Evolutionary conservation across 2,888 invertebrate genomes (phyloP), one percentile per base, ranked within the genome.

Genomic region (Schizaphis graminum): DNA sequence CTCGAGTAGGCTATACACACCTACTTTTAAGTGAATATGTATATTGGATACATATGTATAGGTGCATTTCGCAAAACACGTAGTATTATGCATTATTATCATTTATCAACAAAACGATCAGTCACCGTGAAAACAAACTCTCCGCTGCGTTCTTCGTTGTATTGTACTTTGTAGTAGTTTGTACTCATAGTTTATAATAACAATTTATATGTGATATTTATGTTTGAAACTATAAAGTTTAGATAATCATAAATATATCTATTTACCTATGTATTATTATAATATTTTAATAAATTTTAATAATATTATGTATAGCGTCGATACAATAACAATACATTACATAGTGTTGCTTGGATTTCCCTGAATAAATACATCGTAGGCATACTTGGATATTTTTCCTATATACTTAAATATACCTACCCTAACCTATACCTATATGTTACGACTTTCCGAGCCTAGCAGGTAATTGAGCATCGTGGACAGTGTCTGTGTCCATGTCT

Each of bases 111-210:
- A n/a, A 47, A 21, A 90, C n/a, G 57, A 44, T 89, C 89, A 44
- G n/a, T 28, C 44, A 89, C 89, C 89, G 57, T 61, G 89, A 61
- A 89, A 89, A 89, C 53, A 56, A 88, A 56, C 53, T 88, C 28
- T 77, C 21, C 35, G 0, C 28, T 3, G n/a, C 67, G n/a, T 67
- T 67, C 16, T 77, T 35, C 35, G 3, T 77, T 21, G 35, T 35
- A 35, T 77, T 77, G 77, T 77, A n/a, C n/a, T n/a, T n/a, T n/a
- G n/a, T n/a, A n/a, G n/a, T n/a, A n/a, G n/a, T n/a, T 77, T 77
- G 77, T 77, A 77, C 8, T 35, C 35, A 13, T 77, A 77, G 77
- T 77, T 77, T 35, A 35, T 77, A 35, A 77, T 16, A 77, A 77
- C 35, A 77, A 35, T 16, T 7, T 77, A 35, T n/a, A n/a, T n/a